phyloP scores from a whole-genome alignment of 2,888 invertebrate species.

The Odontothrips loti region DNA sequence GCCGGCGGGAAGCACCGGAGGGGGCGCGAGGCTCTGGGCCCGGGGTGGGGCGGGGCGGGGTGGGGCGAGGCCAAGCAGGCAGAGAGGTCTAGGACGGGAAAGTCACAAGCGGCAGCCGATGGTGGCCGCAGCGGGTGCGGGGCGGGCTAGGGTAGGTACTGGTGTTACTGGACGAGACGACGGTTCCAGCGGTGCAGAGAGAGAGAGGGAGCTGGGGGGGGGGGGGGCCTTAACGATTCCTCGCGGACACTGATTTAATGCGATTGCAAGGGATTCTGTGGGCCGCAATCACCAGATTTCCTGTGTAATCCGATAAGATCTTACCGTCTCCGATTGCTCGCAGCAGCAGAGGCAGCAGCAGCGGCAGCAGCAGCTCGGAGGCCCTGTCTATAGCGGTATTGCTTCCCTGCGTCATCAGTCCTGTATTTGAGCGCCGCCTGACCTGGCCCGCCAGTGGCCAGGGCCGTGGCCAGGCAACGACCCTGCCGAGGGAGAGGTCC shows the following conservation, averaged over 20 bases:
- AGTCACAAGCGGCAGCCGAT: too few relatives aligned
- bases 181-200: not conserved
- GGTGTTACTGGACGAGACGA: too few relatives aligned
- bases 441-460: not conserved
- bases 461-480: not conserved
- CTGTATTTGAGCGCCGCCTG: not conserved
- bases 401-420: slow-evolving; percentile 13
- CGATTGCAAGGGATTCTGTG: slow-evolving; percentile 18
- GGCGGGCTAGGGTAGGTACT: too few relatives aligned
- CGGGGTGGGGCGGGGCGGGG: not conserved
- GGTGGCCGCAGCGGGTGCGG: too few relatives aligned
- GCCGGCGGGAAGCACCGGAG: not conserved
- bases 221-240: not conserved
- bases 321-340: slow-evolving; percentile 18
- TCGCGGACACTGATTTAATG: slow-evolving; percentile 23
- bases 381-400: not conserved
- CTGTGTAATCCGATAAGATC: slow-evolving; percentile 26
- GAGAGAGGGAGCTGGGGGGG: not conserved
- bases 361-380: not conserved
- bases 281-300: slow-evolving; percentile 24
- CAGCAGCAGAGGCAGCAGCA: not conserved
- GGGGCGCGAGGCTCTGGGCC: too few relatives aligned
- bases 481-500: not conserved
- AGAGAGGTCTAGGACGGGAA: too few relatives aligned
- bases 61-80: not conserved